Evolutionary conservation across 2,888 invertebrate species (phyloP).

Genomic region (Xestia rhomboidea): DNA sequence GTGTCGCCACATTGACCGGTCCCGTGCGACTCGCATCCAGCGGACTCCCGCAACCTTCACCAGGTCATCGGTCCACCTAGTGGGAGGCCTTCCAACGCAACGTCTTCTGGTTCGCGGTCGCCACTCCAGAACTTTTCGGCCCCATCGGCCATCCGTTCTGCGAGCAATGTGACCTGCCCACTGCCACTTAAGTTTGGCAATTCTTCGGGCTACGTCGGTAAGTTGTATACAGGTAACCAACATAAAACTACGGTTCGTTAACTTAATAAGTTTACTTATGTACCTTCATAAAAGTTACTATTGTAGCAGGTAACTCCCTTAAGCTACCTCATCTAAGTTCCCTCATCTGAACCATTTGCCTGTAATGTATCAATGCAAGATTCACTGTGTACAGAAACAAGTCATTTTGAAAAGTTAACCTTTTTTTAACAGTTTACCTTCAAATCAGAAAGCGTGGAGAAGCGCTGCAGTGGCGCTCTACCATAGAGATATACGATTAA

Average conservation of each 20-base stretch:
- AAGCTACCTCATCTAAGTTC: not conserved
- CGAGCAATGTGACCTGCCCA: no score
- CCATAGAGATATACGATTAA: not conserved
- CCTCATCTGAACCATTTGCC: not conserved
- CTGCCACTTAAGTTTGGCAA: no score
- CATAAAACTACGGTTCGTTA: not conserved
- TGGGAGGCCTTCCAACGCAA: no score
- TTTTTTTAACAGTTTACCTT: not conserved
- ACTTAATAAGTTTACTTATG: not conserved
- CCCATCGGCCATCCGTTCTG: no score
- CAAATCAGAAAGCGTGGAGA: not conserved
- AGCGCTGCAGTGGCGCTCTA: not conserved
- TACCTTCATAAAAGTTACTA: not conserved
- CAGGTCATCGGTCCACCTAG: no score
- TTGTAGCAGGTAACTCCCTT: not conserved
- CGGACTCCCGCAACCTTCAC: no score
- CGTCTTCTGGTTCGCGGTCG: no score
- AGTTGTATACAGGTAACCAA: no score
- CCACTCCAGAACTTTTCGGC: no score
- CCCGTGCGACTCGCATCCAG: no score
- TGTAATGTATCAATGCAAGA: not conserved
- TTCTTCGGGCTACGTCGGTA: no score
- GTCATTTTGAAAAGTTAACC: not conserved
- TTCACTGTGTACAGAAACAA: not conserved
- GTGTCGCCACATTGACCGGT: no score